Conservation (phyloP, 2,797 vertebrate species). For the Cheirogaleus major region DNA sequence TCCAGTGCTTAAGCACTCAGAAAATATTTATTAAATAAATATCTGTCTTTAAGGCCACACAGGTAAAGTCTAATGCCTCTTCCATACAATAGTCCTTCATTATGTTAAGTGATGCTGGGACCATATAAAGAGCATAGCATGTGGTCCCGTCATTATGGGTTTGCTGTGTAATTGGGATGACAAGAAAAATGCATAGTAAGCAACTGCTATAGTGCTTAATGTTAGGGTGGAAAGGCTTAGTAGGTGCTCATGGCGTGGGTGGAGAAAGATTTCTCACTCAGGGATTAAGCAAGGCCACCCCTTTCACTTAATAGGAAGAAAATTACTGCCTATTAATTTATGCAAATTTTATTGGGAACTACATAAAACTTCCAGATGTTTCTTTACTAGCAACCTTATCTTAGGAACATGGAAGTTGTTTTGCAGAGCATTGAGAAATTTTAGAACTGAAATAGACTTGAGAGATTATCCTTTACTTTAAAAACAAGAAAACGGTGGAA, state of each 20-base stretch:
- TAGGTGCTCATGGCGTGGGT: too few relatives aligned
- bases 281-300: too few relatives aligned
- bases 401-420: background rate
- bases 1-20: background rate
- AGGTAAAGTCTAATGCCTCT: background rate
- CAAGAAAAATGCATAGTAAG: background rate
- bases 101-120: background rate
- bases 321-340: conserved; percentile 17
- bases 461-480: conserved; percentile 13
- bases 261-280: too few relatives aligned
- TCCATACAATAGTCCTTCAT: background rate
- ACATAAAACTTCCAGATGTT: conserved; percentile 11
- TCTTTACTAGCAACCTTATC: background rate
- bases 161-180: background rate
- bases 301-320: background rate
- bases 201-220: background rate
- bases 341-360: background rate
- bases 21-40: conserved; percentile 26
- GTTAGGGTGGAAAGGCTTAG: too few relatives aligned
- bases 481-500: conserved; percentile 2
- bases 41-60: background rate
- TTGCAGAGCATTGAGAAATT: background rate
- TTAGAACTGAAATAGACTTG: background rate
- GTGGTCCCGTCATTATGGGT: background rate
- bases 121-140: background rate